Percentiles rank a stretch among this genome's conserved stretches.
Evolutionary conservation across 2,113 vertebrate species (phyloP).

Genomic region (Hoplias malabaricus): DNA sequence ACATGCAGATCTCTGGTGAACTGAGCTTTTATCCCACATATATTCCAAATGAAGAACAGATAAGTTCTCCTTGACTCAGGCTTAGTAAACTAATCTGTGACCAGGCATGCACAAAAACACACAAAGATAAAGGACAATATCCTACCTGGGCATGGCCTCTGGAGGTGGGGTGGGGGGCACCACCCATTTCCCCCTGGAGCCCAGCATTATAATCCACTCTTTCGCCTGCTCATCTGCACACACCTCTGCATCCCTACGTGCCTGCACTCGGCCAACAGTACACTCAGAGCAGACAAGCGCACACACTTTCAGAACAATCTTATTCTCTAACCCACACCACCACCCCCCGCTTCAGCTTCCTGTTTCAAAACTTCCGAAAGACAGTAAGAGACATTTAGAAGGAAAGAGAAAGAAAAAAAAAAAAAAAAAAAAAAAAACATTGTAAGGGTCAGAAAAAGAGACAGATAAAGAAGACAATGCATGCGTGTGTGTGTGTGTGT

Average conservation of each 20-base stretch:
- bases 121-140: background rate
- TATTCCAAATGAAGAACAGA: background rate
- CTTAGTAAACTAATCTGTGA: background rate
- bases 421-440: no score
- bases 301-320: background rate
- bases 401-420: background rate
- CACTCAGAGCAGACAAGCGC: background rate
- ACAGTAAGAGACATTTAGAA: background rate
- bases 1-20: background rate
- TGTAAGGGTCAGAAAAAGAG: background rate
- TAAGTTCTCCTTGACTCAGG: background rate
- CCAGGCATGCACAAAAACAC: background rate
- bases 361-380: slow-evolving; percentile 20
- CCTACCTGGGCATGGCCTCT: slow-evolving; percentile 6
- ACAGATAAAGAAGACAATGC: no score
- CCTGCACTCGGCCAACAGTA: background rate
- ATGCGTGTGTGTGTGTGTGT: no score
- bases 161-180: slow-evolving; percentile 29
- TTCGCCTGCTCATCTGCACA: background rate
- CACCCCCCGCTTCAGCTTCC: slow-evolving; percentile 21
- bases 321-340: background rate
- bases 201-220: slow-evolving; percentile 10
- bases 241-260: background rate
- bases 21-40: no score
- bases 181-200: slow-evolving; percentile 35